Evolutionary conservation across 2,888 invertebrate species (phyloP), one percentile per base, ranked within the genome.

Genomic region (Parnassius mnemosyne): DNA sequence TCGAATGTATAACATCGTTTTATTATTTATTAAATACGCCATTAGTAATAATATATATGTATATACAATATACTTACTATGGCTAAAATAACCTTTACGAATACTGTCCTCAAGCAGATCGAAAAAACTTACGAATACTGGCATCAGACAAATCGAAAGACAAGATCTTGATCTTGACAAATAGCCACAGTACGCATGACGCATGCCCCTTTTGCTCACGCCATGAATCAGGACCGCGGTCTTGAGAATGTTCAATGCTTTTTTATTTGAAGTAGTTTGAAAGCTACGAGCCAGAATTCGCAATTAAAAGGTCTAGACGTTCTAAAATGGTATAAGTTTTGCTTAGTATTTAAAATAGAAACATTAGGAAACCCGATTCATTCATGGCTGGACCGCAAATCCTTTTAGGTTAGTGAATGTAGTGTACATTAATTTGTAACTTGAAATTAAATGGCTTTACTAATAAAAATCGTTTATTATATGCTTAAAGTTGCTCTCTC

Each of bases 161-260:
- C 25, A 25, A 25, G 25, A 25, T 25, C 25, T 25, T 25, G n/a
- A 57, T 47, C 42, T 50, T 56, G 9, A 60, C 57, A 53, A 41
- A 61, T 61, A 59, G 57, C 61, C 44, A 60, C 65, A 65, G 61
- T 57, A 46, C 25, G 42, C 53, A 67, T 71, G 72, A 73, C 69
- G 65, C 71, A 68, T 66, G 49, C 67, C 51, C 57, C 53, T 67
- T 67, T 63, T 63, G 16, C 64, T 68, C 54, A 65, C 16, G 42
- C 51, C 25, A 52, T 70, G 71, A 71, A 63, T 69, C 68, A 69
- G 68, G 66, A 54, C 47, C 57, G 51, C 61, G 64, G 47, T 60
- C 57, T 63, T 56, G 67, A 56, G 68, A 69, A 68, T 66, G 68
- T 66, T 64, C 60, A 56, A 53, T 59, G 59, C 65, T 68, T 60